Base-by-base conservation (phyloP, 2,113 vertebrate species). In the Melospiza georgiana region DNA sequence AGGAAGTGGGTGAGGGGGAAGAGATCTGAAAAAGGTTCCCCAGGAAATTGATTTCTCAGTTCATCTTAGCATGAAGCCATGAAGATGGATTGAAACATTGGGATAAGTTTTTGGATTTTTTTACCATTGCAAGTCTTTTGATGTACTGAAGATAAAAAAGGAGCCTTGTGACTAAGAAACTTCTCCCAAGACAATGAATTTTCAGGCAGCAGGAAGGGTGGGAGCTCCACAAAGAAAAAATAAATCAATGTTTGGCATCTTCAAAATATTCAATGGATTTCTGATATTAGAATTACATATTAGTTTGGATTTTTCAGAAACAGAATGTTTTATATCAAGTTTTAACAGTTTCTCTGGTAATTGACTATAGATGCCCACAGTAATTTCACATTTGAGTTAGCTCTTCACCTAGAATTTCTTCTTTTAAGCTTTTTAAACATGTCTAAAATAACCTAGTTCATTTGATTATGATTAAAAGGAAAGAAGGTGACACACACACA, bases 1-100 rank as follows among this genome's bases (percentile, higher is more conserved):
- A 66, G 33, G 15, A 90, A 77, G 31, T 30, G 37, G 51, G 27
- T 69, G 28, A 86, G 16, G 43, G 46, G 71, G 35, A 93, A 77
- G 8, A 92, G 33, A 90, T 90, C 15, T 90, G 71, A 93, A 72
- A 87, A 84, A 72, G 57, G 67, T 74, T 55, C 59, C 23, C 20
- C 76, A 77, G 84, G 37, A 92, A 91, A 96, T 37, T 85, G 71
- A 94, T 96, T 95, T 90, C 41, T 87, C 41, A 46, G 54, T 84
- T 91, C 69, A 72, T 91, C 66, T 33, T 69, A 44, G 54, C 33
- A 91, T 66, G 54, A 89, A 94, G n/a, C 46, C 46, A 61, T 20
- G 58, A 80, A 90, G 84, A 90, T 76, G n/a, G 31, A 91, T 73
- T 61, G 62, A 94, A 87, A 54, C n/a, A 16, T 20, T 73, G 25